phyloP scores from a whole-genome alignment of 1,140 invertebrate species.

The Sitobion miscanthi region DNA sequence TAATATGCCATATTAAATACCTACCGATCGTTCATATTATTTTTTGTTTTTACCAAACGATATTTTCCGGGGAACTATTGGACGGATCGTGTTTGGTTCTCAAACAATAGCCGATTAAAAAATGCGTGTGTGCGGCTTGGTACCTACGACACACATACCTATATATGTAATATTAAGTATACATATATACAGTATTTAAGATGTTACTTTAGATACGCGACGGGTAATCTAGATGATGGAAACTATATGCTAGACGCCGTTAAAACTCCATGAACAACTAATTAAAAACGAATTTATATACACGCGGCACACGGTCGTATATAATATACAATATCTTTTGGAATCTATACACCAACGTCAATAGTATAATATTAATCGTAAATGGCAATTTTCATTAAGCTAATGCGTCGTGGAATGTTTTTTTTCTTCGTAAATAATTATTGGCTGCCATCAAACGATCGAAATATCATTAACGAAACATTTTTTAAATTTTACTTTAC shows the following conservation, averaged over 20 bases:
- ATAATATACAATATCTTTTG: not conserved
- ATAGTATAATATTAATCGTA: not conserved
- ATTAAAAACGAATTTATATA: conserved; percentile 30
- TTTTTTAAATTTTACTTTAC: not conserved
- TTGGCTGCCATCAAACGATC: not conserved
- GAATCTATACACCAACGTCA: not conserved
- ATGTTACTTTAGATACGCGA: not conserved
- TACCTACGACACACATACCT: not conserved
- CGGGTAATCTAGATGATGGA: conserved; percentile 1
- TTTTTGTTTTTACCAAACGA: not conserved
- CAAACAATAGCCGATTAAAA: conserved; percentile 33
- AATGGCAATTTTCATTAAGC: not conserved
- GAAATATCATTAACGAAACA: not conserved
- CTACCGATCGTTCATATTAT: not conserved
- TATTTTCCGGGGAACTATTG: not conserved
- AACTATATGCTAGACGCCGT: not conserved
- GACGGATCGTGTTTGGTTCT: conserved; percentile 5
- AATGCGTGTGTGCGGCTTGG: not conserved
- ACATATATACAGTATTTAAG: not conserved
- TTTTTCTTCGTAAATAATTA: not conserved
- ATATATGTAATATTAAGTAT: not conserved
- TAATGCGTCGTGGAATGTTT: not conserved
- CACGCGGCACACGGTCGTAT: not conserved
- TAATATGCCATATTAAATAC: not conserved
- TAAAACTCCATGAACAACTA: conserved; percentile 7